These are phyloP conservation scores for Ceratina japonica DNA, from an alignment of 1,140 invertebrate genomes.

Conservation along the genomic window DNA sequence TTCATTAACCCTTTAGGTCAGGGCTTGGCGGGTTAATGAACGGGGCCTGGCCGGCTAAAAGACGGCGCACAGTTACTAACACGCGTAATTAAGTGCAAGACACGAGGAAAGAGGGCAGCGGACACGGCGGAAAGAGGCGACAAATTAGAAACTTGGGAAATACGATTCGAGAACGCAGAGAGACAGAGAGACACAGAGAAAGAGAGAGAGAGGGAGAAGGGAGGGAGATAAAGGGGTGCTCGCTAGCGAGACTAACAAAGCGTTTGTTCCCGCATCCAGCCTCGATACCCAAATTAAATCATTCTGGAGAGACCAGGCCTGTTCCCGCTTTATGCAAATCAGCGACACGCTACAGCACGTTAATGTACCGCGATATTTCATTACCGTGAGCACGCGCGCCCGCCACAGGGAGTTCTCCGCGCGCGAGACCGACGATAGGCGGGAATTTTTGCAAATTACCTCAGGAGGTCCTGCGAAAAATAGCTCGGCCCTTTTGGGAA, in stretches of 20 bases:
- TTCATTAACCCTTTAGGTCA: slow-evolving; percentile 42
- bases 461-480: neutral
- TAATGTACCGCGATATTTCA: slow-evolving; percentile 63
- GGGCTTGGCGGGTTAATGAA: slow-evolving; percentile 23
- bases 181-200: neutral
- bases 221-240: neutral
- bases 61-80: slow-evolving; percentile 39
- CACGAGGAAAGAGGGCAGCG: neutral
- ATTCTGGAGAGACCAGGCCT: slow-evolving; percentile 48
- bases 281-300: slow-evolving; percentile 64
- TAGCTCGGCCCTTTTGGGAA: neutral
- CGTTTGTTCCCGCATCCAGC: slow-evolving; percentile 61
- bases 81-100: slow-evolving; percentile 56
- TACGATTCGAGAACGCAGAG: slow-evolving; percentile 37
- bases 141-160: slow-evolving; percentile 60
- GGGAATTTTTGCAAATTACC: slow-evolving; percentile 38
- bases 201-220: neutral
- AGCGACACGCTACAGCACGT: slow-evolving; percentile 40
- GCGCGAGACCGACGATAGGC: neutral
- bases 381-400: slow-evolving; percentile 27
- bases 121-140: slow-evolving; percentile 15
- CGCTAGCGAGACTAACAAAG: slow-evolving; percentile 52
- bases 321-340: slow-evolving; percentile 60
- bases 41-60: slow-evolving; percentile 30
- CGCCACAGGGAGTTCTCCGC: neutral